Percentiles rank a stretch among this genome's conserved stretches.
phyloP scores from a whole-genome alignment of 1,140 invertebrate species.

The Cydia amplana region DNA sequence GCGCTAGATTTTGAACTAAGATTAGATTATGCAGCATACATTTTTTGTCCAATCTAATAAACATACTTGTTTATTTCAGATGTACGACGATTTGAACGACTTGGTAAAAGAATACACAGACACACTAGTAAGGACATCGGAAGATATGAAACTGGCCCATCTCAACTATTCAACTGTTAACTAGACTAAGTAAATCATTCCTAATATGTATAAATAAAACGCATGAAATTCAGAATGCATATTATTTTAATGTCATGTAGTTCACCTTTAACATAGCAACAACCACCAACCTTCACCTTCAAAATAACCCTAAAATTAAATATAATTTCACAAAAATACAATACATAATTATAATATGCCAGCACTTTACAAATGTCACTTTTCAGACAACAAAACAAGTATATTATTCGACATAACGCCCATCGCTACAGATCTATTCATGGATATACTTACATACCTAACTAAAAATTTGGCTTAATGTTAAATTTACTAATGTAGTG shows the following conservation, averaged over 20 bases:
- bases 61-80: conserved; percentile 56
- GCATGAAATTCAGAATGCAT: conserved; percentile 3
- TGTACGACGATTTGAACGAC: conserved; percentile 67
- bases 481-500: too few relatives aligned
- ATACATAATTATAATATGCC: neutral
- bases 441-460: too few relatives aligned
- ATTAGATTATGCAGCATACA: too few relatives aligned
- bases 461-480: neutral
- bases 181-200: conserved; percentile 34
- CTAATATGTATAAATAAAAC: conserved; percentile 19
- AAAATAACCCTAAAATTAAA: neutral
- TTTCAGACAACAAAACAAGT: neutral
- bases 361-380: neutral
- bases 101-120: conserved; percentile 68
- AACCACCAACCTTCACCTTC: neutral
- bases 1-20: too few relatives aligned
- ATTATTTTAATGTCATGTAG: conserved; percentile 35
- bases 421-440: neutral
- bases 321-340: neutral
- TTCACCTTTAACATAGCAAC: neutral
- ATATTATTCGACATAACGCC: neutral
- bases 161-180: conserved; percentile 40
- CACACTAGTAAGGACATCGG: conserved; percentile 65
- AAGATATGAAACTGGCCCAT: conserved; percentile 63
- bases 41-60: neutral